phyloP scores from a whole-genome alignment of 2,113 vertebrate species.

The Notarius quadriscutis region DNA sequence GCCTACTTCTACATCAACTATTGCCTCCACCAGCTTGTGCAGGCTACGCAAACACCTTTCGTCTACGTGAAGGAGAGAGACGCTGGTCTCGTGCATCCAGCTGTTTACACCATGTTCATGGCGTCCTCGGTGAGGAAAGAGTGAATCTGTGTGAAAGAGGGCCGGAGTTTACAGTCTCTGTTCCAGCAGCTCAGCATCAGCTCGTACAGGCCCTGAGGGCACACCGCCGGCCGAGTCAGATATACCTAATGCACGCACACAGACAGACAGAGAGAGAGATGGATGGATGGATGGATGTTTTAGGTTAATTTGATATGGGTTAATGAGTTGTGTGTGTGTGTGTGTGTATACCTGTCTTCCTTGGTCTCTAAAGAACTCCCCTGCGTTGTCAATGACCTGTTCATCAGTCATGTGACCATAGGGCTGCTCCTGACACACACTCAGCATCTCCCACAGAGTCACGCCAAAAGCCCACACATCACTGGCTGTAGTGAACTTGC shows the following conservation, averaged over 20 bases:
- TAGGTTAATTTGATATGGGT: neutral
- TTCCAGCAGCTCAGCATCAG: constrained; percentile 92
- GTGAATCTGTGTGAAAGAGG: constrained; percentile 83
- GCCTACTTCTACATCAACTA: constrained; percentile 32
- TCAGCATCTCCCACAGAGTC: constrained; percentile 92
- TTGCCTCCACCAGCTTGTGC: constrained; percentile 43
- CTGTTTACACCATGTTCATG: constrained; percentile 81
- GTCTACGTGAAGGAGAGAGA: constrained; percentile 7
- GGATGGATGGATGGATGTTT: neutral
- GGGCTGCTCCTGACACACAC: constrained; percentile 89
- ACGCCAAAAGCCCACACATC: constrained; percentile 94
- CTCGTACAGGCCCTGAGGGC: constrained; percentile 85
- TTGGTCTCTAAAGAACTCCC: constrained; percentile 90
- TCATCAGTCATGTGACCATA: constrained; percentile 88
- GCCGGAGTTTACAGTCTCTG: constrained; percentile 86
- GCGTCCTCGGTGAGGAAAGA: constrained; percentile 84
- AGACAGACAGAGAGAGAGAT: constrained; percentile 5
- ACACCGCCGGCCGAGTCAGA: constrained; percentile 79
- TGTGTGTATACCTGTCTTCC: constrained; percentile 80
- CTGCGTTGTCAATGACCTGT: constrained; percentile 90
- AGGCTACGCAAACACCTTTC: constrained; percentile 37
- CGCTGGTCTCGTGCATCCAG: neutral
- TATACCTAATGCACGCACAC: constrained; percentile 73
- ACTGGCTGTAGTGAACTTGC: constrained; percentile 90
- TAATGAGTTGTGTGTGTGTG: neutral